These are phyloP conservation scores for Echiichthys vipera DNA, from an alignment of 2,797 vertebrate species.

Conservation along the genomic window DNA sequence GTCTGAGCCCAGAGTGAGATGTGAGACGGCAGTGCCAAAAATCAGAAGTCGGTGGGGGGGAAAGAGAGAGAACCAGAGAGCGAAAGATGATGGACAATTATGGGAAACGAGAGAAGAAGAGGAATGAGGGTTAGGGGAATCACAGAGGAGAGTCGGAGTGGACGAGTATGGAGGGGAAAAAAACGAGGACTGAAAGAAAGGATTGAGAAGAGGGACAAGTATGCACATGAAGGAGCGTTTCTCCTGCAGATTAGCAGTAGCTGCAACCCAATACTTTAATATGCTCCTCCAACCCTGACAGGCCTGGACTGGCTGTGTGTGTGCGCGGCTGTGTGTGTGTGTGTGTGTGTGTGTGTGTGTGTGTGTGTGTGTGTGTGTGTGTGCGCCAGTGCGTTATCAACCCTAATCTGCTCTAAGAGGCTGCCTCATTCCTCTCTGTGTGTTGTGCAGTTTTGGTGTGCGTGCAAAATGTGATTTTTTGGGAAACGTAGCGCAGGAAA, in stretches of 20 bases:
- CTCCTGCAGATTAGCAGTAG: slow-evolving; percentile 72
- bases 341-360: slow-evolving; percentile 30
- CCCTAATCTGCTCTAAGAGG: slow-evolving; percentile 52
- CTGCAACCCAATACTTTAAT: slow-evolving; percentile 82
- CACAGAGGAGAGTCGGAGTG: slow-evolving; percentile 44
- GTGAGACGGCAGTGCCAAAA: slow-evolving; percentile 9
- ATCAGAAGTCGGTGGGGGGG: slow-evolving; percentile 19
- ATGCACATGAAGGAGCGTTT: slow-evolving; percentile 76
- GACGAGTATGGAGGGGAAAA: slow-evolving; percentile 20
- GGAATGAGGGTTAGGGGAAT: slow-evolving; percentile 45
- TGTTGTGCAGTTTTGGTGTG: slow-evolving; percentile 3
- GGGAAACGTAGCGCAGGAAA: not conserved
- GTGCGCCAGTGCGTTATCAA: slow-evolving; percentile 41
- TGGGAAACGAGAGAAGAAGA: slow-evolving; percentile 60
- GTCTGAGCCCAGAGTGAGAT: too few relatives aligned
- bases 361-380: slow-evolving; percentile 13
- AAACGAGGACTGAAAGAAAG: slow-evolving; percentile 36
- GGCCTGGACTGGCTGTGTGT: slow-evolving; percentile 49
- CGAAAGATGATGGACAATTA: slow-evolving; percentile 50
- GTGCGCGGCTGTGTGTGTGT: slow-evolving; percentile 32
- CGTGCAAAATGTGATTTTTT: not conserved
- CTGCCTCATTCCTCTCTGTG: slow-evolving; percentile 40
- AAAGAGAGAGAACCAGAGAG: not conserved
- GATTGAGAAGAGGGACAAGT: slow-evolving; percentile 67
- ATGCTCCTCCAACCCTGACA: slow-evolving; percentile 62